These are phyloP conservation scores for Leptosomus discolor DNA, from an alignment of 2,113 vertebrate genomes.

Conservation along the genomic window DNA sequence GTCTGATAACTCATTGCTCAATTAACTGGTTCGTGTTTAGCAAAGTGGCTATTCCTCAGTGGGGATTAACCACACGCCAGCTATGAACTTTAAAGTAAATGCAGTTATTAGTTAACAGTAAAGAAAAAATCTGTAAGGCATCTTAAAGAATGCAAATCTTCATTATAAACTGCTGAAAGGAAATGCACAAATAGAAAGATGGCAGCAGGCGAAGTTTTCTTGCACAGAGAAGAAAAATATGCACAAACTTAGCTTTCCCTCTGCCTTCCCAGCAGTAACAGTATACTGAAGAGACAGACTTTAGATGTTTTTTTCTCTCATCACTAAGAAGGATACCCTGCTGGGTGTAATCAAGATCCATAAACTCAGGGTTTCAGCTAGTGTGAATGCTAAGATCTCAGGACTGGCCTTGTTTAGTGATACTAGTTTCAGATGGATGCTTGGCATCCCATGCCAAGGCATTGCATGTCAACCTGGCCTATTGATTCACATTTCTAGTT, in stretches of 20 bases:
- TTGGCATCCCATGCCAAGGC: not conserved
- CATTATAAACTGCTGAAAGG: not conserved
- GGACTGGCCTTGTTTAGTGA: not conserved
- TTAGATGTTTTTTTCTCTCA: conserved; percentile 60
- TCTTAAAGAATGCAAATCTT: not conserved
- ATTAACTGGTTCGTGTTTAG: not conserved
- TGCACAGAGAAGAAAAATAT: not conserved
- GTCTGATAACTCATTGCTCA: not conserved
- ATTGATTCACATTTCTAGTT: not conserved
- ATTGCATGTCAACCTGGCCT: not conserved
- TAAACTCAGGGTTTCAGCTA: conserved; percentile 16
- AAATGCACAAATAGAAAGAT: not conserved
- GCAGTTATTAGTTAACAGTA: not conserved
- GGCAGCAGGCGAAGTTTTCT: not conserved
- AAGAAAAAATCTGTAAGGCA: not conserved
- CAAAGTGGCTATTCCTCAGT: not conserved
- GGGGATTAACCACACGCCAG: not conserved
- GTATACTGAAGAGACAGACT: conserved; percentile 49
- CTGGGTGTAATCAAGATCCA: conserved; percentile 73
- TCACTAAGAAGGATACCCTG: conserved; percentile 67
- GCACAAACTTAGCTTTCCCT: not conserved
- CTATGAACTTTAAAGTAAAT: not conserved
- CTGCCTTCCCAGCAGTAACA: conserved; percentile 14
- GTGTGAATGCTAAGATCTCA: not conserved
- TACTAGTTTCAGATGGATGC: not conserved